Evolutionary conservation across 2,797 vertebrate species (phyloP), one percentile per base, ranked within the genome.

Genomic region (Trematomus bernacchii): DNA sequence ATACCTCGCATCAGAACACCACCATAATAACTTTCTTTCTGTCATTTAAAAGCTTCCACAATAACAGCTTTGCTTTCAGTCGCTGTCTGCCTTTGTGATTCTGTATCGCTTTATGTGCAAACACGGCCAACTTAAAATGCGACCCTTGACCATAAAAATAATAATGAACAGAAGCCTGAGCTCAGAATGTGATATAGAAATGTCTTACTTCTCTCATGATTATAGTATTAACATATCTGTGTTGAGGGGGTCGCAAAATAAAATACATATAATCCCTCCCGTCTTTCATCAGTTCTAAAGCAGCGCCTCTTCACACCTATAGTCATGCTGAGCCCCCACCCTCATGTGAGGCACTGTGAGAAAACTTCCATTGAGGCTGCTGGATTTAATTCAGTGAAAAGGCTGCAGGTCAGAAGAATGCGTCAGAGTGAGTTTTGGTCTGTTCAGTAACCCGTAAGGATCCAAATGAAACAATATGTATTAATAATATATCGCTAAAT

Each of bases 401-500:
- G 23, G 71, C 81, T 74, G 50, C 68, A 42, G 74, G 63, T 83
- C 73, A 66, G 61, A 71, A 86, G 77, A 73, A 60, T 51, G 68
- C 9, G 14, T 44, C 64, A 78, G 63, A 18, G 46, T 10, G 3
- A 83, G 68, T 43, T 68, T 76, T 70, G 69, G 51, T 77, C 76
- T 77, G 7, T 58, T 52, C 67, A 67, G 58, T 86, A 86, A 73
- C 67, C 68, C 58, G 52, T 51, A 73, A 58, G 64, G 68, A 87
- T 78, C 83, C 77, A 79, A 89, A 87, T 50, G 85, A 86, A 90
- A 92, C 80, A 88, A 93, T 87, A 80, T 74, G 77, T 83, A 83
- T 90, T 84, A 87, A 89, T 92, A 86, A 90, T 82, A 82, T 84
- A 89, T 84, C 42, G 81, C 66, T 76, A 89, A 89, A 88, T 74